phyloP scores from a whole-genome alignment of 2,888 invertebrate species.

The Ganaspis brasiliensis region DNA sequence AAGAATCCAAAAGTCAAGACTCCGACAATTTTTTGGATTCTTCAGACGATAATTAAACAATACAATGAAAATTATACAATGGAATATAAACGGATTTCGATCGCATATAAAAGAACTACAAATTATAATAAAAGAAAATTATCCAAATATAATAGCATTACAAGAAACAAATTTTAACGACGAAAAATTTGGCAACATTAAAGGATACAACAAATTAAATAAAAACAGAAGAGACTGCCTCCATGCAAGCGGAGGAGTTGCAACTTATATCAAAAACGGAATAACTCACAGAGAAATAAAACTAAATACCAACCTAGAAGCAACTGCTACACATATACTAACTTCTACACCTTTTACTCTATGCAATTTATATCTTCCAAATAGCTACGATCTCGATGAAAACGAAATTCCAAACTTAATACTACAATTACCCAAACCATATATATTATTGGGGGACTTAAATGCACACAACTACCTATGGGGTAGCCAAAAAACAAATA shows the following conservation, averaged over 20 bases:
- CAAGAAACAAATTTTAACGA: slow-evolving; percentile 20
- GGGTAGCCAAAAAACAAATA: too few species aligned
- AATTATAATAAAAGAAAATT: neutral
- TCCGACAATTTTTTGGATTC: slow-evolving; percentile 53
- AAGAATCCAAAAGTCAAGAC: neutral
- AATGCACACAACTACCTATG: neutral
- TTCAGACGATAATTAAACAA: slow-evolving; percentile 54
- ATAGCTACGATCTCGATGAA: neutral
- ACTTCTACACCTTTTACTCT: slow-evolving; percentile 5
- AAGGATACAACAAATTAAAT: neutral
- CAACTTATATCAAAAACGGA: slow-evolving; percentile 45
- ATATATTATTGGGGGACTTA: neutral
- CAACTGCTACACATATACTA: slow-evolving; percentile 36
- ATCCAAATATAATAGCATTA: neutral
- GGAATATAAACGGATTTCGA: slow-evolving; percentile 21
- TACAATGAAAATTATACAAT: neutral
- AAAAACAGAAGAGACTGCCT: slow-evolving; percentile 16
- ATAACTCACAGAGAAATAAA: slow-evolving; percentile 39
- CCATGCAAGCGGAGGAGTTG: slow-evolving; percentile 48
- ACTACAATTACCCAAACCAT: neutral
- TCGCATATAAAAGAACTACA: neutral
- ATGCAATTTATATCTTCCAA: slow-evolving; percentile 51
- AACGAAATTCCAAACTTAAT: neutral
- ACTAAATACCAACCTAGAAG: slow-evolving; percentile 50
- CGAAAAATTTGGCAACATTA: neutral